These are phyloP conservation scores for Steromphala cineraria DNA, from an alignment of 2,888 invertebrate species.

Conservation along the genomic window DNA sequence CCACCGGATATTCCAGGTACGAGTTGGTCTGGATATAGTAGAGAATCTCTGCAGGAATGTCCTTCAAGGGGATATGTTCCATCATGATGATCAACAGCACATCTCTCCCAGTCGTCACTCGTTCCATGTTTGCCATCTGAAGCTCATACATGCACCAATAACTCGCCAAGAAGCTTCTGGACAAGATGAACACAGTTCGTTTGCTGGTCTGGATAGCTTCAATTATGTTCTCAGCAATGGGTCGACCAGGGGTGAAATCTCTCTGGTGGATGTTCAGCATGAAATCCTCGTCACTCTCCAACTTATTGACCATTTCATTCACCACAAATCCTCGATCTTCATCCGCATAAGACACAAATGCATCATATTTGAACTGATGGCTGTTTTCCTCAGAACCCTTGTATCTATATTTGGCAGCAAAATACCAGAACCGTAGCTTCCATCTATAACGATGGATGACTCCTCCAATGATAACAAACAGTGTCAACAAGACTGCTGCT, in stretches of 20 bases:
- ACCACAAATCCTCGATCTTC: slow-evolving; percentile 21
- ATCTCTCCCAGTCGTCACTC: slow-evolving; percentile 24
- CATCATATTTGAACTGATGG: slow-evolving; percentile 36
- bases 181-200: slow-evolving; percentile 35
- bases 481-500: slow-evolving; percentile 13
- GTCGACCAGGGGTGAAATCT: slow-evolving; percentile 35
- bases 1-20: slow-evolving; percentile 11
- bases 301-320: slow-evolving; percentile 3
- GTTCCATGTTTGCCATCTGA: slow-evolving; percentile 30
- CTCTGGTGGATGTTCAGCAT: slow-evolving; percentile 43
- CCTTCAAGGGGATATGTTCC: background rate
- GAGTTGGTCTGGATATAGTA: slow-evolving; percentile 19
- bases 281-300: slow-evolving; percentile 32
- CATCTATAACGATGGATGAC: slow-evolving; percentile 14
- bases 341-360: slow-evolving; percentile 40
- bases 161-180: slow-evolving; percentile 30
- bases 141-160: slow-evolving; percentile 42
- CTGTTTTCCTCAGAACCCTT: background rate
- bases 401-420: background rate
- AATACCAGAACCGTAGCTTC: slow-evolving; percentile 20
- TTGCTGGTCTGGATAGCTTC: slow-evolving; percentile 36
- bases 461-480: background rate
- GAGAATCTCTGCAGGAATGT: slow-evolving; percentile 6
- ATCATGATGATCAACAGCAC: slow-evolving; percentile 16
- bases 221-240: slow-evolving; percentile 36